Evolutionary conservation across 2,888 invertebrate species (phyloP).

Genomic region (Rhagonycha fulva): DNA sequence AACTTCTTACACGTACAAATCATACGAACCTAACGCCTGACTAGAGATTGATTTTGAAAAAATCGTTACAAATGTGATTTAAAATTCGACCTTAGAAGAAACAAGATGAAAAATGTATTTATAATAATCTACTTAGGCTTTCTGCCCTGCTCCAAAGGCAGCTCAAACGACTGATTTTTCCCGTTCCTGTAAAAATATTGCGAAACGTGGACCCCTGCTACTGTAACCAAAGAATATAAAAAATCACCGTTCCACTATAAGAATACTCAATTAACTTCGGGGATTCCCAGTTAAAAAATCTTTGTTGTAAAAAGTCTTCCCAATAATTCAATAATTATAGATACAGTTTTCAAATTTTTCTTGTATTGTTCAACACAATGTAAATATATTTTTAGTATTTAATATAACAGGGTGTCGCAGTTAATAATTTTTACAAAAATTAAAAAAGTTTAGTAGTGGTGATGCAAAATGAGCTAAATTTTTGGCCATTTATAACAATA

Average conservation of each 20-base stretch:
- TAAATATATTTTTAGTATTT: neutral
- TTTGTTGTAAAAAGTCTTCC: too few species aligned
- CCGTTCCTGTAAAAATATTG: neutral
- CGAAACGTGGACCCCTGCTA: neutral
- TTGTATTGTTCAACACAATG: neutral
- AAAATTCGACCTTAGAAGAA: neutral
- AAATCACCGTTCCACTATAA: neutral
- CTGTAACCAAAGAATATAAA: neutral
- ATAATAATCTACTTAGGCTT: neutral
- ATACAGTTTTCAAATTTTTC: neutral
- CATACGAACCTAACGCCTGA: slow-evolving; percentile 54
- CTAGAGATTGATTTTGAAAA: neutral
- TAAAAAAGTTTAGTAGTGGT: too few species aligned
- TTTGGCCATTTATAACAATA: too few species aligned
- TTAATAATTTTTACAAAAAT: neutral
- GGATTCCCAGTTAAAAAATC: neutral
- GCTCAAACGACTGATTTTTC: neutral
- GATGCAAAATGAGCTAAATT: too few species aligned
- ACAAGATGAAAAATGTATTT: neutral
- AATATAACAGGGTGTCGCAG: neutral
- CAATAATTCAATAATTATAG: neutral
- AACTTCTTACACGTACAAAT: slow-evolving; percentile 70
- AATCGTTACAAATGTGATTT: neutral
- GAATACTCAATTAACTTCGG: neutral
- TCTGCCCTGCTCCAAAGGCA: neutral